Evolutionary conservation across 2,113 vertebrate genomes (phyloP), one percentile per base, ranked within the genome.

Genomic region (Circaetus gallicus): DNA sequence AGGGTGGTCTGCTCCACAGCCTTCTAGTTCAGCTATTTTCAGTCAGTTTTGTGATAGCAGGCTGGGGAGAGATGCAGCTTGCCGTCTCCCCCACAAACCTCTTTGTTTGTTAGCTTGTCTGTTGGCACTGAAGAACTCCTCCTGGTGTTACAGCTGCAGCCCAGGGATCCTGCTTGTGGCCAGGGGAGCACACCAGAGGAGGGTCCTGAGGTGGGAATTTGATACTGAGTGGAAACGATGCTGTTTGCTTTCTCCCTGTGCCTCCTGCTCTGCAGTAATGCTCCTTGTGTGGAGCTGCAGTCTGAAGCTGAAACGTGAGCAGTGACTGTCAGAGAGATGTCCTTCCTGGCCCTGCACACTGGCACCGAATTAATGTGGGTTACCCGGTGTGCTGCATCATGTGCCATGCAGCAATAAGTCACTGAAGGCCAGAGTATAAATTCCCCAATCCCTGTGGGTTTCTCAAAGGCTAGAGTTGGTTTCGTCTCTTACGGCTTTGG

Each of bases 321-420:
- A 34, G 36, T 36, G 62, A 38, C 45, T 31, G 65, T n/a, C 43
- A 34, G 34, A 74, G 90, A 58, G 77, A 53, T 66, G 83, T 29
- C 26, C 32, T 91, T 81, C 55, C 67, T 6, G 17, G 32, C 52
- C 74, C n/a, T 55, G 56, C 66, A n/a, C 0, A 0, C 66, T 9
- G 10, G 38, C 4, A 2, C 31, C 11, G 32, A 45, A 49, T 53
- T 55, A 26, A 65, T 10, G 42, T 7, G 16, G 3, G 0, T 61
- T 80, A 40, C 59, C 63, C 21, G 28, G 10, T 32, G 62, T 59
- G 50, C 86, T 38, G 59, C 42, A 26, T 45, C 17, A 9, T 16
- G 11, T 19, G 31, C 62, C 10, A 17, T 0, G 0, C 2, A 2
- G 42, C 67, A 62, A 6, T 26, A 12, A 49, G 50, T 63, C 50